These are phyloP conservation scores for Beris chalybata DNA, from an alignment of 2,888 invertebrate genomes.

Conservation along the genomic window DNA sequence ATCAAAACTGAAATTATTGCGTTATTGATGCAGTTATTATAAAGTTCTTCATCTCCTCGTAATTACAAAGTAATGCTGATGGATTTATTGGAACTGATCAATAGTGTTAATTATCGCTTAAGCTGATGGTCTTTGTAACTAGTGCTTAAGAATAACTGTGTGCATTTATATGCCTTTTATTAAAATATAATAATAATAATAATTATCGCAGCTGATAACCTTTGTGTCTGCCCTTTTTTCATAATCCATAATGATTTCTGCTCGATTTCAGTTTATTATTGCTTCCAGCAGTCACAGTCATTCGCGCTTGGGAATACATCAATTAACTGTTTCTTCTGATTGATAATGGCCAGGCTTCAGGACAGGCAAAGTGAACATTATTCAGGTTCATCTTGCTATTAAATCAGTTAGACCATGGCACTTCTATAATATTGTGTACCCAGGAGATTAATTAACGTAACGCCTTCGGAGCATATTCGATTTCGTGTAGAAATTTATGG, in stretches of 20 bases:
- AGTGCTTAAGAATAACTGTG: too few relatives aligned
- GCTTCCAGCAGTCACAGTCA: background rate
- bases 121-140: too few relatives aligned
- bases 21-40: background rate
- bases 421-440: conserved; percentile 1
- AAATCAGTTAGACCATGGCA: background rate
- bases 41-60: background rate
- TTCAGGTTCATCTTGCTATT: conserved; percentile 1
- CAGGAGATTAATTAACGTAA: conserved; percentile 6
- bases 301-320: conserved; percentile 5
- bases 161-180: too few relatives aligned
- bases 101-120: too few relatives aligned
- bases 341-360: background rate
- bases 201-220: too few relatives aligned
- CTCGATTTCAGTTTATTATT: background rate
- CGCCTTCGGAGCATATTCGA: background rate
- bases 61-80: too few relatives aligned
- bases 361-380: conserved; percentile 5
- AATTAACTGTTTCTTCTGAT: background rate
- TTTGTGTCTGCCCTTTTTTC: too few relatives aligned
- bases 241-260: too few relatives aligned
- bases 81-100: too few relatives aligned
- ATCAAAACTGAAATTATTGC: too few relatives aligned
- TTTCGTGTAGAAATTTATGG: conserved; percentile 4
- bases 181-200: too few relatives aligned